Percentiles rank a stretch among this genome's conserved stretches.
Evolutionary conservation across 2,113 vertebrate genomes (phyloP).

Genomic region (Ginglymostoma cirratum): DNA sequence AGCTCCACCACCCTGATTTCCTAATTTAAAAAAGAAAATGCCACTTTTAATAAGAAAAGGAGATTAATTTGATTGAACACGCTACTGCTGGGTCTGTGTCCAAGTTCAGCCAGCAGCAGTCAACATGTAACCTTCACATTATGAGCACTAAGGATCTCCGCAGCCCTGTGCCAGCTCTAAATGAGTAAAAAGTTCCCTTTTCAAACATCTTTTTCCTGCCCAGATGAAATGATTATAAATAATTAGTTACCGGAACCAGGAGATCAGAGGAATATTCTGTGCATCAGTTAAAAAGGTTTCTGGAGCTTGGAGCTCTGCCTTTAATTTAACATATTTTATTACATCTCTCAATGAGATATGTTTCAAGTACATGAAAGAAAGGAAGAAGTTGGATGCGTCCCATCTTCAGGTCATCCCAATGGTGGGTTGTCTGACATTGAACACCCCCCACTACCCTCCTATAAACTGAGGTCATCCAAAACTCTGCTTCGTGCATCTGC

Average conservation of each 20-base stretch:
- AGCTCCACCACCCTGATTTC: too few species aligned
- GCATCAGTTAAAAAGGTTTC: background rate
- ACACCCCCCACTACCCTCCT: background rate
- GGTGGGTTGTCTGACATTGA: background rate
- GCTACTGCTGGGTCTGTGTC: background rate
- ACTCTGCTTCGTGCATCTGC: background rate
- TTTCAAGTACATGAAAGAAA: background rate
- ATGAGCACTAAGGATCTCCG: background rate
- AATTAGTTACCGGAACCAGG: slow-evolving; percentile 11
- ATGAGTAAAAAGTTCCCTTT: background rate
- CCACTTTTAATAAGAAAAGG: background rate
- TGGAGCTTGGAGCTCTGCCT: background rate
- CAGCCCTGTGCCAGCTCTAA: background rate
- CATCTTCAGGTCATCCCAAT: background rate
- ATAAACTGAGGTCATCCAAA: background rate
- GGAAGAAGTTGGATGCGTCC: background rate
- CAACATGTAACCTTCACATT: background rate
- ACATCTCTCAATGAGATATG: background rate
- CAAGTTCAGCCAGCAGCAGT: background rate
- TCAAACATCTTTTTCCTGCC: slow-evolving; percentile 2
- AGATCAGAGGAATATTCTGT: background rate
- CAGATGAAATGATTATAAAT: background rate
- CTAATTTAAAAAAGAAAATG: too few species aligned
- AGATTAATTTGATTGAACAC: background rate
- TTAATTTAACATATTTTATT: background rate